A percentile compares a stretch with the other conserved stretches of the same genome.
phyloP scores from a whole-genome alignment of 2,797 vertebrate genomes.

The Ispidina lecontei region DNA sequence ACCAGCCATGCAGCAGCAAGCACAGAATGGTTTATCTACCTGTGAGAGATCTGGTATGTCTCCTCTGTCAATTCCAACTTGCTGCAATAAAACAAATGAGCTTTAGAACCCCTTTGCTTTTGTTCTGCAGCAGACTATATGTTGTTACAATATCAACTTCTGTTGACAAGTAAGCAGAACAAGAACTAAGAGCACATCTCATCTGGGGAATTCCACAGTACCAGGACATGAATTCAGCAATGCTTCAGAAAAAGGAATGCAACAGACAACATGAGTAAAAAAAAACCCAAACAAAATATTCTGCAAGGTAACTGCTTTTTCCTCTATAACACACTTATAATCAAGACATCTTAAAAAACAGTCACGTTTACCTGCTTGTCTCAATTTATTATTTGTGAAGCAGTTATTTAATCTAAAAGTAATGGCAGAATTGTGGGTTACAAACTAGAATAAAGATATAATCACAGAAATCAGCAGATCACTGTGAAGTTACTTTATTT shows the following conservation, averaged over 20 bases:
- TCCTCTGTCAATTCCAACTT: constrained; percentile 98
- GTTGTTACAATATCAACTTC: background rate
- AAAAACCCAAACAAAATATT: fast-evolving
- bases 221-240: background rate
- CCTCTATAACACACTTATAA: background rate
- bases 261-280: background rate
- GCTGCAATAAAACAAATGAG: constrained; percentile 81
- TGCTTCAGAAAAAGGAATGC: background rate
- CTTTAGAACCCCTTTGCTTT: constrained; percentile 20
- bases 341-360: background rate
- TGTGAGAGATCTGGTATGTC: constrained; percentile 99
- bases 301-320: background rate
- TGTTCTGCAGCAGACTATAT: background rate
- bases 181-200: background rate
- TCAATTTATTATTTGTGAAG: background rate
- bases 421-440: background rate
- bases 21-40: constrained; percentile 78
- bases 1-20: background rate
- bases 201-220: background rate
- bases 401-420: background rate
- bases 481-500: background rate
- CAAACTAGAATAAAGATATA: background rate
- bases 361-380: background rate
- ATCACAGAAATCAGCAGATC: background rate
- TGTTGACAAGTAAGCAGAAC: background rate